Evolutionary conservation across 2,113 vertebrate genomes (phyloP).

Genomic region (Prionailurus bengalensis): DNA sequence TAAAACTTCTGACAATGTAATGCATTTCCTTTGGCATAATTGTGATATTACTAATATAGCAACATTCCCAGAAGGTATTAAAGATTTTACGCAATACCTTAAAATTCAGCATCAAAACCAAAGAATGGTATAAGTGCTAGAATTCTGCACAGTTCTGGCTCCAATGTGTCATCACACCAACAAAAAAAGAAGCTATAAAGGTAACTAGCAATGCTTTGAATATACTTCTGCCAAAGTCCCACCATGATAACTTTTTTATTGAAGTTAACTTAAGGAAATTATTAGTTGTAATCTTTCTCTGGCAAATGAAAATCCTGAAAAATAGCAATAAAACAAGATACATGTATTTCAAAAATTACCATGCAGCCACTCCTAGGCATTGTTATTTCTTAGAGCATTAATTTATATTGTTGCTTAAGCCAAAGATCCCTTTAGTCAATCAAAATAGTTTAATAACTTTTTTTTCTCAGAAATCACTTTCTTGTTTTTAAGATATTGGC

Average conservation of each 20-base stretch:
- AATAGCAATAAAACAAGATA: slow-evolving; percentile 1
- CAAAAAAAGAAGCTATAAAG: neutral
- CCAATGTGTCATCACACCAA: neutral
- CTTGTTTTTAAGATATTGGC: neutral
- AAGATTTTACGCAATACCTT: slow-evolving; percentile 19
- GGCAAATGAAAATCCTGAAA: slow-evolving; percentile 8
- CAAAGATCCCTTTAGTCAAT: neutral
- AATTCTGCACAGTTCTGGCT: neutral
- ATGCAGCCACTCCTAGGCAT: neutral
- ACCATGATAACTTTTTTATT: neutral
- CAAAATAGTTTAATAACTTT: slow-evolving; percentile 16
- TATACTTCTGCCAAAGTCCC: neutral
- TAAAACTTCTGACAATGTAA: neutral
- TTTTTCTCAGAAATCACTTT: neutral
- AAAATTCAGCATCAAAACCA: slow-evolving; percentile 42
- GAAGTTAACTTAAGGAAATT: slow-evolving; percentile 4
- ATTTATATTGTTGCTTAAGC: slow-evolving; percentile 22
- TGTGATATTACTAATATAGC: neutral
- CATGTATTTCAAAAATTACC: slow-evolving; percentile 1
- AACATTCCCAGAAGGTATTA: neutral
- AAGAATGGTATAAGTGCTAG: neutral
- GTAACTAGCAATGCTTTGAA: neutral
- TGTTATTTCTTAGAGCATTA: slow-evolving; percentile 29
- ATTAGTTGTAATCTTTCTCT: neutral
- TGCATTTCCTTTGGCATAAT: neutral